A percentile compares a stretch with the other conserved stretches of the same genome.
Conservation (phyloP, 2,888 invertebrate species). For the Aphrophora alni region DNA sequence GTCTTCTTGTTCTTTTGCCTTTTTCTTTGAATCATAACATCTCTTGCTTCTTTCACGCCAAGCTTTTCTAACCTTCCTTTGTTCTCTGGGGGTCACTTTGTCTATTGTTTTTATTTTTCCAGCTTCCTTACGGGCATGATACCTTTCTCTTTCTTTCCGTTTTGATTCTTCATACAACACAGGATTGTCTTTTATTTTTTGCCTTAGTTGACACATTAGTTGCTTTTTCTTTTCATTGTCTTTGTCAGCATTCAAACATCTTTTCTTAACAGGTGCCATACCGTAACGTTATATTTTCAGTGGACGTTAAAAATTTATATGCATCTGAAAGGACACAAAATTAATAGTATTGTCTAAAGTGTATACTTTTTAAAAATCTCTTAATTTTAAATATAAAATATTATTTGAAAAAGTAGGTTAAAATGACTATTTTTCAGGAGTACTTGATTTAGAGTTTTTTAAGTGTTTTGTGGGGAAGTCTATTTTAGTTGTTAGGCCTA, state of each 20-base stretch:
- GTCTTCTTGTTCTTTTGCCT: constrained; percentile 24
- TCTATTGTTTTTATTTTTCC: constrained; percentile 9
- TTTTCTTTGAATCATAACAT: constrained; percentile 26
- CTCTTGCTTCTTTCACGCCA: constrained; percentile 28
- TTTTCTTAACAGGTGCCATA: background rate
- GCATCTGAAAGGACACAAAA: constrained; percentile 21
- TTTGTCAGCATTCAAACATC: constrained; percentile 3
- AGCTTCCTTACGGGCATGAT: background rate
- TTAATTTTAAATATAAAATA: background rate
- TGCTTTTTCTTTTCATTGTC: too few species aligned
- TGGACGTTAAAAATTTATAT: constrained; percentile 14
- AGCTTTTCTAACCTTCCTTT: constrained; percentile 24
- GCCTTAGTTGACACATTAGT: background rate
- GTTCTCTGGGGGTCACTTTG: constrained; percentile 24
- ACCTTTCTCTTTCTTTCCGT: constrained; percentile 1
- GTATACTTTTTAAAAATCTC: background rate
- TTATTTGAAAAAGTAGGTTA: background rate
- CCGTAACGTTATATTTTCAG: constrained; percentile 11
- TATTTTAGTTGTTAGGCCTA: constrained; percentile 11
- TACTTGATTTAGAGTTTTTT: constrained; percentile 9
- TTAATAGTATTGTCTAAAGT: constrained; percentile 10
- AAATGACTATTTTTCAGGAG: background rate
- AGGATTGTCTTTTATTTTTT: background rate
- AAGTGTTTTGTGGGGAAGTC: constrained; percentile 13
- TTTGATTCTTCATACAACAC: constrained; percentile 3